phyloP scores from a whole-genome alignment of 1,140 invertebrate genomes.

The Lepidurus apus region DNA sequence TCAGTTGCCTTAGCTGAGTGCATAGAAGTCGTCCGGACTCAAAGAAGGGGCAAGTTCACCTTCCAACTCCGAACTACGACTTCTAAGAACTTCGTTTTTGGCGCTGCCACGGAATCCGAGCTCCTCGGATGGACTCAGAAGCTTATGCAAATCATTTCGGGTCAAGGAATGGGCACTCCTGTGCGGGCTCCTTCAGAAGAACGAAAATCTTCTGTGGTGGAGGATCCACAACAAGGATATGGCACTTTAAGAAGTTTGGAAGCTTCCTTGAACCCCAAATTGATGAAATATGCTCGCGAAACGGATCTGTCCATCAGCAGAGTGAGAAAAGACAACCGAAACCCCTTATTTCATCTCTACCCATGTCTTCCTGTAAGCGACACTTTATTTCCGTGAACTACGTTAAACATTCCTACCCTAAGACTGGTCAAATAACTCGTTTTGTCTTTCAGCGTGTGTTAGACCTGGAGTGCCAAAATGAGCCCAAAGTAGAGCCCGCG shows the following conservation, averaged over 20 bases:
- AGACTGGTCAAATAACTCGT: conserved; percentile 27
- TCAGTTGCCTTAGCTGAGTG: conserved; percentile 92
- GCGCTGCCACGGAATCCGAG: conserved; percentile 78
- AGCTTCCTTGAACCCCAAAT: conserved; percentile 81
- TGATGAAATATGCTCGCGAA: conserved; percentile 83
- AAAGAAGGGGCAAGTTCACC: conserved; percentile 60
- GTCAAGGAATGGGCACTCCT: conserved; percentile 25
- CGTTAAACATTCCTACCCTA: too few species aligned
- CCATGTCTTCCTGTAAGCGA: conserved; percentile 56
- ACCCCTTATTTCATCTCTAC: conserved; percentile 62
- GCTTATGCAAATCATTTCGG: conserved; percentile 59
- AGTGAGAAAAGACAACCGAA: conserved; percentile 66
- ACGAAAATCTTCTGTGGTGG: conserved; percentile 26
- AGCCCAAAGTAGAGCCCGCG: conserved; percentile 56
- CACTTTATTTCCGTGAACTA: conserved; percentile 29
- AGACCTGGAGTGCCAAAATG: conserved; percentile 39
- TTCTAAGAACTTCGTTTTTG: conserved; percentile 73
- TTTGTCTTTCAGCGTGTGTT: conserved; percentile 40
- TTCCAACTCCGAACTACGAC: conserved; percentile 82
- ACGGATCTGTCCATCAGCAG: conserved; percentile 77
- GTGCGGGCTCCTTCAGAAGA: conserved; percentile 17
- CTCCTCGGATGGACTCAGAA: conserved; percentile 74
- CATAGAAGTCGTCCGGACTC: conserved; percentile 61
- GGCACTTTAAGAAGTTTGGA: conserved; percentile 79
- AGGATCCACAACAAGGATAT: conserved; percentile 42